Base-by-base conservation (phyloP, 2,797 vertebrate species). In the Coregonus ussuriensis region DNA sequence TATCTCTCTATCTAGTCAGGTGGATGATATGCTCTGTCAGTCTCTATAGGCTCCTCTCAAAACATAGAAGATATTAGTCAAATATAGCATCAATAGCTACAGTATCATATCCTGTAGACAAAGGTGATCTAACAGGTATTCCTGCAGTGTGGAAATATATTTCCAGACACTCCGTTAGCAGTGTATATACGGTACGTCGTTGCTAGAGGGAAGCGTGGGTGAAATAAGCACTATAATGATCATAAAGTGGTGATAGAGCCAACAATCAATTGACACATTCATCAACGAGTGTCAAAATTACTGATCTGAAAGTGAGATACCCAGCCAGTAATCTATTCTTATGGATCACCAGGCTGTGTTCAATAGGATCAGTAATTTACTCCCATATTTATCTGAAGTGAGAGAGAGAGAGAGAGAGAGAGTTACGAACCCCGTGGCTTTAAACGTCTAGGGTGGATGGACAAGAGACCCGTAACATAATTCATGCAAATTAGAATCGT, bases 271-370 rank as follows among this genome's bases (percentile, higher is more conserved):
- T 74, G 80, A 87, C 84, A 85, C 85, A 83, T 89, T 81, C 79
- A 87, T 90, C 89, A 89, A 81, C 79, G 68, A 88, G 86, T 77
- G 87, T 87, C 89, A 89, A 87, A 87, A 88, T 47, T 86, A 88
- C 87, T 91, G 91, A 92, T 92, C 83, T 84, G 79, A 90, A 84
- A 85, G 84, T 81, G 86, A 86, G 86, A 81, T 85, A 53, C 84
- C 59, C 88, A 82, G 80, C 79, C 65, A 77, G 86, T 87, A 86
- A 92, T 91, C 87, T 88, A 87, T 91, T 84, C 54, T 77, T 88
- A 89, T 92, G 41, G 41, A 11, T 47, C 41, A 47, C 9, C 41
- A 47, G 41, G 9, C 41, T 9, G 2, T 47, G 88, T 86, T 88
- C 91, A 81, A 89, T 88, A 89, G 84, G 82, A 89, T 87, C 81